These are phyloP conservation scores for Meloidogyne hapla DNA, from an alignment of 1,140 invertebrate genomes.

Conservation along the genomic window DNA sequence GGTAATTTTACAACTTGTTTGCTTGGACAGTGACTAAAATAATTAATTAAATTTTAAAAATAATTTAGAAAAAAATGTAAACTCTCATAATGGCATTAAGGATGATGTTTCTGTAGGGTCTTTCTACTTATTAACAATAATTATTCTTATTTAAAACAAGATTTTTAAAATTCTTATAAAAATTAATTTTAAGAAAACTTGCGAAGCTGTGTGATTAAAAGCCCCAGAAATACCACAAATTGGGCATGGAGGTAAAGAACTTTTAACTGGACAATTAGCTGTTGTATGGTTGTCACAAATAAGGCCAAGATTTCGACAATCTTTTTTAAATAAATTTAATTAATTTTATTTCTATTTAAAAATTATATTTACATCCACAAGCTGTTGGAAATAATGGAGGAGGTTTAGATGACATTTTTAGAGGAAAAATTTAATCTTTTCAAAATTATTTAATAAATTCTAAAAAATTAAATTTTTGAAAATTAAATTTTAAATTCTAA, in stretches of 20 bases:
- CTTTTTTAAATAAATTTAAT: background rate
- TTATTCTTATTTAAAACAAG: too few species aligned
- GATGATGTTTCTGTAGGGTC: too few species aligned
- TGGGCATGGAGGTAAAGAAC: background rate
- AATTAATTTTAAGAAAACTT: background rate
- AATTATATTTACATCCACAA: background rate
- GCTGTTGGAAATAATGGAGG: background rate
- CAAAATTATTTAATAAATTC: too few species aligned
- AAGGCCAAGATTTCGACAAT: background rate
- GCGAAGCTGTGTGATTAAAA: conserved; percentile 5
- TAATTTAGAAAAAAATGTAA: too few species aligned
- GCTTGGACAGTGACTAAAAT: background rate
- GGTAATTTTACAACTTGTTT: background rate
- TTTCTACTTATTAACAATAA: too few species aligned
- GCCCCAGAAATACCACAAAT: background rate
- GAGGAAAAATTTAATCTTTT: too few species aligned
- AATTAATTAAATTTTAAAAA: background rate
- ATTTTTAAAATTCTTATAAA: too few species aligned
- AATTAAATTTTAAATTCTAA: too few species aligned
- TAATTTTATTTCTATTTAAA: background rate
- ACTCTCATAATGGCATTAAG: too few species aligned
- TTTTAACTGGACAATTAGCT: background rate
- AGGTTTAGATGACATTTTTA: conserved; percentile 1
- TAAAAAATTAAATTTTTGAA: too few species aligned
- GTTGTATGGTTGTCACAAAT: background rate